Evolutionary conservation across 2,888 invertebrate genomes (phyloP), one percentile per base, ranked within the genome.

Genomic region (Andrena fulva): DNA sequence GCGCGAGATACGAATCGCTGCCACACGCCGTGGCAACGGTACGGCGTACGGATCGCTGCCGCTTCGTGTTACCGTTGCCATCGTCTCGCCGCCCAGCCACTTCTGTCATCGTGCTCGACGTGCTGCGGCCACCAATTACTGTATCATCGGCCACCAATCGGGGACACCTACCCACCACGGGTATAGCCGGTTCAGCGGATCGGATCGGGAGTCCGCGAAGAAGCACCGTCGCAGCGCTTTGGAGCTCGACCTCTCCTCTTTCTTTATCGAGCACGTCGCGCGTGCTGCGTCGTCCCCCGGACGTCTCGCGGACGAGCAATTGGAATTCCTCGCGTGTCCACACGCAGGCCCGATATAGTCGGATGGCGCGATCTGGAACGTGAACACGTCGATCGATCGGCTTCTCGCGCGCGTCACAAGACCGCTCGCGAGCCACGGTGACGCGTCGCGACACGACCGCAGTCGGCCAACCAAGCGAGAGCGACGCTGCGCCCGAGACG

Each of bases 1-100:
- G 88, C 78, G 84, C 87, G 89, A 88, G 88, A 88, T 87, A 88
- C 87, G 87, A 85, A 87, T 88, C 87, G 80, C 75, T 73, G 85
- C 74, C 85, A 86, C 85, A 86, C 85, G 85, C 85, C 85, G 85
- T 77, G 77, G 80, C 82, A 85, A 86, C 85, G 85, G 77, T 75
- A 85, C 85, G 83, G 85, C 84, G 80, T 77, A 84, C 82, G 78
- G 77, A 76, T 78, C 82, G 87, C 67, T 56, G 24, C 66, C 64
- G 59, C 35, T 24, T 33, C 50, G 63, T 42, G 67, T 66, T 74
- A 29, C 52, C 68, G 56, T 76, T 67, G 48, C 48, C 54, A 42
- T 52, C 33, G 27, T 73, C 50, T 20, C 27, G 24, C 27, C 24
- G 24, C 10, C 10, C 56, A 4, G 27, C 56, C 10, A 16, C 42